phyloP scores from a whole-genome alignment of 23 tunicate species.

The Clavelina lepadiformis region DNA sequence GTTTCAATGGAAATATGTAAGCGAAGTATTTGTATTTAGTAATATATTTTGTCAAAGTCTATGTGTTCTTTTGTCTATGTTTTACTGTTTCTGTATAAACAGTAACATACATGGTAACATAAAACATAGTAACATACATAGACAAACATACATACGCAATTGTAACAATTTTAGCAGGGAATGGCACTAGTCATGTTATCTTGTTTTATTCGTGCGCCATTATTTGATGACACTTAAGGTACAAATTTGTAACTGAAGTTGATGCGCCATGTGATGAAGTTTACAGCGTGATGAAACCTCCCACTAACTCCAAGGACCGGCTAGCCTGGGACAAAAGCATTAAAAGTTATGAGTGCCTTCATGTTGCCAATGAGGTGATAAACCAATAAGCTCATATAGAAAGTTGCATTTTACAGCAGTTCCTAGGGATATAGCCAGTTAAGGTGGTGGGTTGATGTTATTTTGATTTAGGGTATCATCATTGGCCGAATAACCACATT shows the following conservation, averaged over 20 bases:
- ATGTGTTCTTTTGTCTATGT: too few species aligned
- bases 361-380: conserved; percentile 7
- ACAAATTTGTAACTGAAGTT: not conserved
- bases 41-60: too few species aligned
- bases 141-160: not conserved
- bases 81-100: too few species aligned
- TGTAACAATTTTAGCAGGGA: not conserved
- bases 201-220: not conserved
- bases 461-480: conserved; percentile 8
- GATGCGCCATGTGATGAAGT: not conserved
- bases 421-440: too few species aligned
- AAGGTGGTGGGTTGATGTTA: too few species aligned
- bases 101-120: too few species aligned
- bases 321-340: conserved; percentile 23
- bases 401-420: too few species aligned
- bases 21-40: too few species aligned
- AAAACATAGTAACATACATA: too few species aligned
- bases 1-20: conserved; percentile 22
- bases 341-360: not conserved
- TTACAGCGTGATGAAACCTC: conserved; percentile 25
- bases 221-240: too few species aligned
- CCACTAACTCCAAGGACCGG: conserved; percentile 11
- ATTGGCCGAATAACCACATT: conserved; percentile 5
- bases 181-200: not conserved
- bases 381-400: too few species aligned